phyloP scores from a whole-genome alignment of 2,797 vertebrate genomes.

The Gila robusta region DNA sequence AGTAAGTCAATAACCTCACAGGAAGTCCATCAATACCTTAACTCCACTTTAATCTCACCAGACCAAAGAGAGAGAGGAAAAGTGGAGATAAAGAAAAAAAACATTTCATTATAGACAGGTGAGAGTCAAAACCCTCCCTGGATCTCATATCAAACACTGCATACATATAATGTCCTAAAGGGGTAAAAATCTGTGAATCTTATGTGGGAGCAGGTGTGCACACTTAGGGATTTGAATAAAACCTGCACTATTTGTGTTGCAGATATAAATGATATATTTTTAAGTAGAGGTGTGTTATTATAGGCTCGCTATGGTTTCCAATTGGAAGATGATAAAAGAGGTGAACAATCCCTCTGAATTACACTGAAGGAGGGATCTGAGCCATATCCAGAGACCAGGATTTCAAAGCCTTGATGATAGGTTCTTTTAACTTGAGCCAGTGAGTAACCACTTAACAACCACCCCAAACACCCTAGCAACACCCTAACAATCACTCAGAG shows the following conservation, averaged over 20 bases:
- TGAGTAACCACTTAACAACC: conserved; percentile 5
- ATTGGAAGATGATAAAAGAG: conserved; percentile 26
- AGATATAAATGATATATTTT: background rate
- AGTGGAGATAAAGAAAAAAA: conserved; percentile 32
- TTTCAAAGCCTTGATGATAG: background rate
- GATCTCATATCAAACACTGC: background rate
- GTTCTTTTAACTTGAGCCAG: conserved; percentile 25
- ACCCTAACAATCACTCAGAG: background rate
- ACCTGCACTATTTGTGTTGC: background rate
- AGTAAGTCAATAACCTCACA: conserved; percentile 60
- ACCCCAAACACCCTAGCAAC: background rate
- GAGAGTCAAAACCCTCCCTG: background rate
- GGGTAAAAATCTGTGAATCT: background rate
- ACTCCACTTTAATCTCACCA: conserved; percentile 55
- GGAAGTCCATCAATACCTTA: conserved; percentile 58
- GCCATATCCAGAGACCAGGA: background rate
- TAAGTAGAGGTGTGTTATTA: conserved; percentile 9
- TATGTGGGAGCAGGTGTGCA: background rate
- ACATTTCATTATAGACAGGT: conserved; percentile 2
- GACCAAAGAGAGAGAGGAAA: conserved; percentile 13
- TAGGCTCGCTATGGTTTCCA: background rate
- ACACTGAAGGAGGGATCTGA: conserved; percentile 11
- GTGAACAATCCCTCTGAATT: conserved; percentile 19
- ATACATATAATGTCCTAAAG: background rate
- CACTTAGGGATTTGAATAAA: background rate